phyloP scores from a whole-genome alignment of 1,140 invertebrate genomes.

The Cyclargus thomasi region DNA sequence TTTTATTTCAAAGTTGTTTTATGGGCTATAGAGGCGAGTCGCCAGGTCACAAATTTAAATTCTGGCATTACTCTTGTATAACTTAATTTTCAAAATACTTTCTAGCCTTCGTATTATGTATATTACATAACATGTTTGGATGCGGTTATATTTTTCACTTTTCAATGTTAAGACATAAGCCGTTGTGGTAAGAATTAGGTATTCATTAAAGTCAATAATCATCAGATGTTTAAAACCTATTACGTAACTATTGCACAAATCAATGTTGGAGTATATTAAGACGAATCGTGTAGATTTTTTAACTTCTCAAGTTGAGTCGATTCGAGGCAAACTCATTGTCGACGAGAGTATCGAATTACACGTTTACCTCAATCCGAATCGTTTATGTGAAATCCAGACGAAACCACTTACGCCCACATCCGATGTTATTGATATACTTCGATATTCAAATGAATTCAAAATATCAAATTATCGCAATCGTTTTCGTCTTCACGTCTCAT shows the following conservation, averaged over 20 bases:
- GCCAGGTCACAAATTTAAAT: neutral
- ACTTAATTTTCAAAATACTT: neutral
- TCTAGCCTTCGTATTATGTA: no score
- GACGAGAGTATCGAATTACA: neutral
- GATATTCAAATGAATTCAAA: neutral
- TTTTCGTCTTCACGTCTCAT: conserved; percentile 3
- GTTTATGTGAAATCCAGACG: neutral
- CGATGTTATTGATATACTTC: neutral
- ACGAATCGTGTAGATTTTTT: neutral
- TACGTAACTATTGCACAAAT: no score
- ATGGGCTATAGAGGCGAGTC: neutral
- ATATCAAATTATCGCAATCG: conserved; percentile 7
- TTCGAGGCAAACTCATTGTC: neutral
- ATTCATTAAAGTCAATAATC: no score
- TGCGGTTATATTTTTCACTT: no score
- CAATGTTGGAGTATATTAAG: neutral
- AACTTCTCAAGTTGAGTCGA: neutral
- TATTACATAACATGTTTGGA: no score
- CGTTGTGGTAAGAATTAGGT: no score
- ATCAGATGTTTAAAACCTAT: no score
- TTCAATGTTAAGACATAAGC: no score
- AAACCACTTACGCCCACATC: neutral
- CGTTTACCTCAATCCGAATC: neutral
- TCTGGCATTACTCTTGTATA: neutral
- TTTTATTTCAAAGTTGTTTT: neutral